Conservation (phyloP, 1,140 invertebrate genomes). For the Zophobas atratus region DNA sequence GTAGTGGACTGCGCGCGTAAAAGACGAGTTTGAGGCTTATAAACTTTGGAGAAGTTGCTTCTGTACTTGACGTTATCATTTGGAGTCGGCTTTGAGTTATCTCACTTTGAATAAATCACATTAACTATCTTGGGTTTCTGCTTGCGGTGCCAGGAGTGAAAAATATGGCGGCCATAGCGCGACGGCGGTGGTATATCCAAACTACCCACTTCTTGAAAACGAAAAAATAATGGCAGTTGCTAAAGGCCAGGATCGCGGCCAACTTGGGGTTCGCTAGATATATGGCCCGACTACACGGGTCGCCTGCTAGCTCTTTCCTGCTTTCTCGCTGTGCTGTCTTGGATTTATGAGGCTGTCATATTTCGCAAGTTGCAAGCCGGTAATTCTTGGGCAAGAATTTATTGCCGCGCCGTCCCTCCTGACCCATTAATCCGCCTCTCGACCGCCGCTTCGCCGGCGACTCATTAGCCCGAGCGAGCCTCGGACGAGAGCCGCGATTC, state of each 20-base stretch:
- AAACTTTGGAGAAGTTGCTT: conserved; percentile 62
- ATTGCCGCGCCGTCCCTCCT: conserved; percentile 64
- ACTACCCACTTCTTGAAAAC: conserved; percentile 61
- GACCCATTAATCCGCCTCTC: conserved; percentile 65
- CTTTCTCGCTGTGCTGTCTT: conserved; percentile 59
- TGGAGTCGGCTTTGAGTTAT: conserved; percentile 60
- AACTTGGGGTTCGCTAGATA: conserved; percentile 58
- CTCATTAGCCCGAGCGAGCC: conserved; percentile 29
- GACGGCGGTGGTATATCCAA: conserved; percentile 54
- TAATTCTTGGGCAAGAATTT: conserved; percentile 68
- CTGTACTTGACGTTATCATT: conserved; percentile 63
- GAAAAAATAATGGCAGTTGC: conserved; percentile 62
- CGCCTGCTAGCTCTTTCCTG: conserved; percentile 59
- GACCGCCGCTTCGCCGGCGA: conserved; percentile 55
- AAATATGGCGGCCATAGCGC: conserved; percentile 58
- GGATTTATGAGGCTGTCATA: conserved; percentile 68
- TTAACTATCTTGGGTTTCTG: conserved; percentile 61
- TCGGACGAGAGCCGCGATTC: conserved; percentile 23
- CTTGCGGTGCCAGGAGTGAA: conserved; percentile 55
- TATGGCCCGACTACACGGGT: conserved; percentile 60
- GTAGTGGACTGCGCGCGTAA: conserved; percentile 57
- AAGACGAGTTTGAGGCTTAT: conserved; percentile 59
- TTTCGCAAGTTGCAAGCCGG: conserved; percentile 68
- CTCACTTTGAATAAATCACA: conserved; percentile 63
- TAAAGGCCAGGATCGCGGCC: conserved; percentile 56